These are phyloP conservation scores for Adelges cooleyi DNA, from an alignment of 1,140 invertebrate species.

Conservation along the genomic window DNA sequence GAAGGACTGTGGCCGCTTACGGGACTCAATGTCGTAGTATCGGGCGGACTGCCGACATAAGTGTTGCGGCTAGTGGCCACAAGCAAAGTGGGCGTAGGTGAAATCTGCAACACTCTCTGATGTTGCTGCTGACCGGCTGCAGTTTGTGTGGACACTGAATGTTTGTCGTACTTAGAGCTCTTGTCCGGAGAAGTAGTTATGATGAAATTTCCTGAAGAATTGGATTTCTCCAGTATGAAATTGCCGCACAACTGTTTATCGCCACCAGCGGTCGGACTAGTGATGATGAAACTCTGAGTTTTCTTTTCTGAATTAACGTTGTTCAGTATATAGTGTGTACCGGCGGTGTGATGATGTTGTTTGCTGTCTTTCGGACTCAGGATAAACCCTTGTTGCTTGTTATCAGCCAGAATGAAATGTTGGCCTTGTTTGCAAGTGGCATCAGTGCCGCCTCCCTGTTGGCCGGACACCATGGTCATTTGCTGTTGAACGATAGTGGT, in stretches of 20 bases:
- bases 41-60: constrained; percentile 49
- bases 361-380: constrained; percentile 34
- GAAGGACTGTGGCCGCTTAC: constrained; percentile 38
- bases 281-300: constrained; percentile 33
- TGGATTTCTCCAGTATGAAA: constrained; percentile 30
- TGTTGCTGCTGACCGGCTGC: constrained; percentile 42
- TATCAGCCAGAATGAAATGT: constrained; percentile 35
- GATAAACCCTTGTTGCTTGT: constrained; percentile 35
- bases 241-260: constrained; percentile 31
- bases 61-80: constrained; percentile 45
- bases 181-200: constrained; percentile 23
- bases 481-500: constrained; percentile 56
- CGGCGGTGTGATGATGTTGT: constrained; percentile 1
- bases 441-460: constrained; percentile 39
- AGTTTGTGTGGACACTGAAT: constrained; percentile 64
- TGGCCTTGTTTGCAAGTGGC: constrained; percentile 33
- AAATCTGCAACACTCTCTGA: constrained; percentile 32
- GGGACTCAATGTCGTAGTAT: constrained; percentile 70
- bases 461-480: constrained; percentile 59
- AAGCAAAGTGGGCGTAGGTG: constrained; percentile 36
- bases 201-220: constrained; percentile 30
- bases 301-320: constrained; percentile 30
- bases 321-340: constrained; percentile 33
- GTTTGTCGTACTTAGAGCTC: constrained; percentile 35
- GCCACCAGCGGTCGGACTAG: constrained; percentile 30